Conservation (phyloP, 2,113 vertebrate species). For the Pelecanoides urinatrix region DNA sequence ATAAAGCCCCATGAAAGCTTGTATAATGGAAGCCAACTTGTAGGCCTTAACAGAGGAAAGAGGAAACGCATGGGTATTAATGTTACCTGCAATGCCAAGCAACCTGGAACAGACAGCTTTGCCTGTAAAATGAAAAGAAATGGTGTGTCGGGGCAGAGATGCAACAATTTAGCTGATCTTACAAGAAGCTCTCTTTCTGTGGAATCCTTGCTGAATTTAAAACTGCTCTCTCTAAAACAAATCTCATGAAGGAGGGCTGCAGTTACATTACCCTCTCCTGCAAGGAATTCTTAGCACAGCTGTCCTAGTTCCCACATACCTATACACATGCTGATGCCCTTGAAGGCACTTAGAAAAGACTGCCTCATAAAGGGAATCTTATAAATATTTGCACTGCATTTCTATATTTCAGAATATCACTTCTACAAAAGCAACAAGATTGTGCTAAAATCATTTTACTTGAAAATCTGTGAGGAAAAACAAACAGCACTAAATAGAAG, state of each 20-base stretch:
- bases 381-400: neutral
- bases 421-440: neutral
- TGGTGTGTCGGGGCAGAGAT: neutral
- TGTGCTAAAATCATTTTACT: neutral
- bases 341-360: neutral
- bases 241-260: neutral
- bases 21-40: neutral
- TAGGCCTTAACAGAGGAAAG: neutral
- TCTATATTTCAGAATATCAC: neutral
- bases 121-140: neutral
- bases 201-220: neutral
- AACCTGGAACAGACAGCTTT: neutral
- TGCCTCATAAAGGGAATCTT: neutral
- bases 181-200: neutral
- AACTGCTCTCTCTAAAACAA: neutral
- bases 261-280: neutral
- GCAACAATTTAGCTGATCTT: neutral
- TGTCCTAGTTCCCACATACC: neutral
- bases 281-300: neutral
- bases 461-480: neutral
- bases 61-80: no score
- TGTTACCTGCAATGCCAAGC: neutral
- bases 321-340: neutral
- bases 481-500: neutral
- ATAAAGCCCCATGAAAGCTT: neutral